phyloP scores from a whole-genome alignment of 2,888 invertebrate genomes.

The Seira ritae region DNA sequence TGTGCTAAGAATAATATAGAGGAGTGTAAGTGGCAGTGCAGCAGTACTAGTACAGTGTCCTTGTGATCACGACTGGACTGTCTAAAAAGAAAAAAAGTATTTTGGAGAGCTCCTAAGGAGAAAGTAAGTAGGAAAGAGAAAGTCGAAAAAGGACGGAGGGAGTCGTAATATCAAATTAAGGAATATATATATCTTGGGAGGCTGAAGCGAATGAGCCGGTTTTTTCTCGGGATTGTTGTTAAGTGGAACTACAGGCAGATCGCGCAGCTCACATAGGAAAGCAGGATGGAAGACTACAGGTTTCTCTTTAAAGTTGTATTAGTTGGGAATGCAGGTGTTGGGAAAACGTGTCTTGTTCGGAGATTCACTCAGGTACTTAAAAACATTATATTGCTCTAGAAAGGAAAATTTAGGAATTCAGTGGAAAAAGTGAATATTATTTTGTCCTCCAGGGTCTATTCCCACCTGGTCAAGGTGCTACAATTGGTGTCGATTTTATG shows the following conservation, averaged over 20 bases:
- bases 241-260: conserved; percentile 42
- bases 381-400: conserved; percentile 42
- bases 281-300: conserved; percentile 96
- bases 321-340: conserved; percentile 98
- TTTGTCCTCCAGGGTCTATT: conserved; percentile 86
- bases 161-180: conserved; percentile 59
- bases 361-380: conserved; percentile 92
- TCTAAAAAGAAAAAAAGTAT: neutral
- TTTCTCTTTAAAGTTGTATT: conserved; percentile 99
- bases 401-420: neutral
- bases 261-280: conserved; percentile 17
- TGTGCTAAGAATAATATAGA: neutral
- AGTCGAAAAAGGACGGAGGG: conserved; percentile 53
- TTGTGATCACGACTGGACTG: too few relatives aligned
- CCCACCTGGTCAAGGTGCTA: conserved; percentile 98
- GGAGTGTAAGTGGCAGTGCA: neutral
- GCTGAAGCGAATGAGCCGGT: conserved; percentile 46
- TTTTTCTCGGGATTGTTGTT: conserved; percentile 35
- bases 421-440: too few relatives aligned
- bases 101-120: conserved; percentile 1
- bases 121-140: neutral
- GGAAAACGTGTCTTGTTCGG: conserved; percentile 97
- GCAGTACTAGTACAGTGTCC: neutral
- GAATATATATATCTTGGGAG: conserved; percentile 52
- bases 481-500: conserved; percentile 99